A percentile compares a stretch with the other conserved stretches of the same genome.
These are phyloP conservation scores for Apoderus coryli DNA, from an alignment of 2,888 invertebrate species.

Conservation along the genomic window DNA sequence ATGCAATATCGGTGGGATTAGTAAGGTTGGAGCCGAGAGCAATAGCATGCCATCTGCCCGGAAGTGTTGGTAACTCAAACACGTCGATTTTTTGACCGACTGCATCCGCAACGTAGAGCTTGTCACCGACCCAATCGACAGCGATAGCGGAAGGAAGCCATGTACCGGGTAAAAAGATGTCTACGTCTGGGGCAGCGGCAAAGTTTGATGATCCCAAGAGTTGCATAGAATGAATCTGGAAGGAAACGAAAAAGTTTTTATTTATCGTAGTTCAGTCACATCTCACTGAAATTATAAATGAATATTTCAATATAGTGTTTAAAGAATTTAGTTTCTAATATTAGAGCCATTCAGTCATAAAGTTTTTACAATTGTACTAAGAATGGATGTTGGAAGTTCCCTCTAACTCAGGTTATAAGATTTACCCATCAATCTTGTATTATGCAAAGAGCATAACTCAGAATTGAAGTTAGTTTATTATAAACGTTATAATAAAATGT, in stretches of 20 bases:
- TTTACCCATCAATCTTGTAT: no score
- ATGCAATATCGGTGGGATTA: slow-evolving; percentile 77
- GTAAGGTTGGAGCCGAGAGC: slow-evolving; percentile 84
- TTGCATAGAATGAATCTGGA: slow-evolving; percentile 48
- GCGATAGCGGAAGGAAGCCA: slow-evolving; percentile 87
- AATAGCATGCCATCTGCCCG: slow-evolving; percentile 73
- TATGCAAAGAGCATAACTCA: no score
- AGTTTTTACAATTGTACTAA: no score
- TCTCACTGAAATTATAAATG: no score
- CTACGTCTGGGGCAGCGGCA: slow-evolving; percentile 37
- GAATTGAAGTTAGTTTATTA: no score
- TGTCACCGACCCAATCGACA: slow-evolving; percentile 94
- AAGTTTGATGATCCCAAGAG: slow-evolving; percentile 34
- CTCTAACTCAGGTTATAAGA: no score
- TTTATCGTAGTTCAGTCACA: no score
- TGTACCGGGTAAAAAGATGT: slow-evolving; percentile 64
- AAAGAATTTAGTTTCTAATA: no score
- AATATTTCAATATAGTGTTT: no score
- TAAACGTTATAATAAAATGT: no score
- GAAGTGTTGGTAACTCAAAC: slow-evolving; percentile 54
- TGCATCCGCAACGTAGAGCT: slow-evolving; percentile 87
- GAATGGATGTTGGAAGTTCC: no score
- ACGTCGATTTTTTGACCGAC: slow-evolving; percentile 90
- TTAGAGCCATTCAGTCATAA: no score
- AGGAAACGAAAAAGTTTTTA: slow-evolving; percentile 9